Evolutionary conservation across 2,113 vertebrate genomes (phyloP), one percentile per base, ranked within the genome.

Genomic region (Maccullochella peelii): DNA sequence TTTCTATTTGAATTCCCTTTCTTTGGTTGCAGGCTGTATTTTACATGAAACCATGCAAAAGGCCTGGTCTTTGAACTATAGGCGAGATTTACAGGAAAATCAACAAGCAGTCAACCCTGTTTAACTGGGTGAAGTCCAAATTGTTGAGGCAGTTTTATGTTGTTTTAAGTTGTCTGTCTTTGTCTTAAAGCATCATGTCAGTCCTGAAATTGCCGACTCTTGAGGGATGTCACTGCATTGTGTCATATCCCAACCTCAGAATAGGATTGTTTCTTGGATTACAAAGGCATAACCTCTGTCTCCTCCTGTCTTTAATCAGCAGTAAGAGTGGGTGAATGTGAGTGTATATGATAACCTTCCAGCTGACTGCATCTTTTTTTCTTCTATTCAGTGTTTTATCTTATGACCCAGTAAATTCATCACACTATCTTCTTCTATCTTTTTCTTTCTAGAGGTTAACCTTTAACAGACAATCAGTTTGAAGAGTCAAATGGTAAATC

Each of bases 401-500:
- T 44, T 30, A 5, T n/a, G 6, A 67, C 21, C 2, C 6, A 55
- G 27, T 69, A 57, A 73, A 61, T 69, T 52, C 0, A 0, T n/a
- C 44, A 18, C 47, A 58, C 57, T 25, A 14, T 40, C 58, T 69
- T 16, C n/a, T n/a, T n/a, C n/a, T n/a, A n/a, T 44, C 38, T 50
- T 49, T 74, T 23, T 55, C 55, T 72, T 36, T 69, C 30, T 9
- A 33, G 33, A 73, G 18, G 6, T 50, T 77, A 74, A 80, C 89
- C 72, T 91, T 91, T 77, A 58, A 68, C 36, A 70, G 36, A 4
- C 78, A 30, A 86, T 72, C 23, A 55, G 3, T 76, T 44, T 73
- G 42, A 72, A 44, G 16, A 15, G 23, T 27, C 0, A 30, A 38
- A 27, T 73, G 30, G 47, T 38, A 68, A 67, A 80, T 52, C n/a